Base-by-base conservation (phyloP, 2,888 invertebrate species). In the Pollenia labialis region DNA sequence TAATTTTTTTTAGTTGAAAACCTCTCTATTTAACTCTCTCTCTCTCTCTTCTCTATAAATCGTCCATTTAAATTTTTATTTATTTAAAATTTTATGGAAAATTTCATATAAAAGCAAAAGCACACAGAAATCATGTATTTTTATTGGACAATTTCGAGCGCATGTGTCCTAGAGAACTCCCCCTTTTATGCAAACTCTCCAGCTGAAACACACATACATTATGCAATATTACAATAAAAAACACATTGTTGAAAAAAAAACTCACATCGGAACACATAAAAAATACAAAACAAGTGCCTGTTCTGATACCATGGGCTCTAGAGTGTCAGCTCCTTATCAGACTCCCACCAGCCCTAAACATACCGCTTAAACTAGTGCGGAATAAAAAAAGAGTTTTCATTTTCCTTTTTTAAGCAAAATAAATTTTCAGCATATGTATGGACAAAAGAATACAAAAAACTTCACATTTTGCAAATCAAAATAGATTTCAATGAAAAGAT, bases 141-240 rank as follows among this genome's bases (percentile, higher is more conserved):
- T 87, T 87, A 87, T 87, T 87, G 87, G 87, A 84, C 77, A 84
- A 84, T 81, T 74, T 84, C n/a, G 54, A 84, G 87, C 87, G 87
- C 87, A 87, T 87, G 87, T 87, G 87, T 87, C 77, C 79, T 87
- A 68, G 81, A 87, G 81, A 74, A 81, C 75, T 77, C 79, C 79
- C 84, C 74, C 74, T 75, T 76, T 52, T 82, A 80, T 80, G 74
- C 76, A 81, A 81, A 87, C 82, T 66, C 79, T 68, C 48, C 66
- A 60, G 40, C 60, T 74, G 48, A 12, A 81, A 23, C n/a, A 48
- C 16, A 75, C 60, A 69, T 56, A 79, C 58, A 71, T 42, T 32
- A 83, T 72, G 76, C 66, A 80, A 60, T 81, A 87, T 81, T 77
- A 81, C 72, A 84, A 81, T 76, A 81, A 75, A 85, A 85, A 85